phyloP scores from a whole-genome alignment of 2,888 invertebrate species.

The Leuctra nigra region DNA sequence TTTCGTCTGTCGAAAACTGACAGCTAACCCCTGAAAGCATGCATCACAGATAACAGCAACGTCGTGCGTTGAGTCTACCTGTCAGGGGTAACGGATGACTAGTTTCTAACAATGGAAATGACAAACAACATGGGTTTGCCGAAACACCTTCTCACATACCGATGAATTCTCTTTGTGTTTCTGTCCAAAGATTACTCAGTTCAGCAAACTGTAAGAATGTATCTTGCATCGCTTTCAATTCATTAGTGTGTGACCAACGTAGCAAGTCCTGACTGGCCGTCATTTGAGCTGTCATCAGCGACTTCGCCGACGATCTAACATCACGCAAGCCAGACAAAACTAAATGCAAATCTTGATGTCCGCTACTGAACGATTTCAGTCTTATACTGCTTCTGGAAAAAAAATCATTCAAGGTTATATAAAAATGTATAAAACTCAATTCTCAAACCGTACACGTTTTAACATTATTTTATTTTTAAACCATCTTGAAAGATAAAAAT shows the following conservation, averaged over 20 bases:
- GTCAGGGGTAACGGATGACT: too few relatives aligned
- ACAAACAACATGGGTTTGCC: too few relatives aligned
- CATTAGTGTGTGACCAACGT: constrained; percentile 43
- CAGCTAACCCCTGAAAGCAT: too few relatives aligned
- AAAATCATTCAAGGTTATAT: background rate
- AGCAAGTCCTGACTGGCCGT: constrained; percentile 43
- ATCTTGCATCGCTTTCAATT: constrained; percentile 44
- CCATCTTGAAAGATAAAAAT: too few relatives aligned
- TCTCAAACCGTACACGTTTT: too few relatives aligned
- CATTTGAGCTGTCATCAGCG: constrained; percentile 41
- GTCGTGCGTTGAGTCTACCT: too few relatives aligned
- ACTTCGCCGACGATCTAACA: constrained; percentile 41
- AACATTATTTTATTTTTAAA: too few relatives aligned
- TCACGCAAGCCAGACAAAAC: constrained; percentile 44
- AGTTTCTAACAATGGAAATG: too few relatives aligned
- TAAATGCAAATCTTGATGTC: constrained; percentile 43
- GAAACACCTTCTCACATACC: constrained; percentile 36
- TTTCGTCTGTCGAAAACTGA: too few relatives aligned
- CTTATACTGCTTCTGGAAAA: constrained; percentile 41
- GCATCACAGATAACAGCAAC: too few relatives aligned
- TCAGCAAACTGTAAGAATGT: constrained; percentile 42
- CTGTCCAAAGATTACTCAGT: constrained; percentile 42
- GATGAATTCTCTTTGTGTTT: constrained; percentile 43
- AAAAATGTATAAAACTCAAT: constrained; percentile 1
- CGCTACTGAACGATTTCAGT: constrained; percentile 40